Conservation (phyloP, 2,113 vertebrate species). For the Erythrolamprus reginae region DNA sequence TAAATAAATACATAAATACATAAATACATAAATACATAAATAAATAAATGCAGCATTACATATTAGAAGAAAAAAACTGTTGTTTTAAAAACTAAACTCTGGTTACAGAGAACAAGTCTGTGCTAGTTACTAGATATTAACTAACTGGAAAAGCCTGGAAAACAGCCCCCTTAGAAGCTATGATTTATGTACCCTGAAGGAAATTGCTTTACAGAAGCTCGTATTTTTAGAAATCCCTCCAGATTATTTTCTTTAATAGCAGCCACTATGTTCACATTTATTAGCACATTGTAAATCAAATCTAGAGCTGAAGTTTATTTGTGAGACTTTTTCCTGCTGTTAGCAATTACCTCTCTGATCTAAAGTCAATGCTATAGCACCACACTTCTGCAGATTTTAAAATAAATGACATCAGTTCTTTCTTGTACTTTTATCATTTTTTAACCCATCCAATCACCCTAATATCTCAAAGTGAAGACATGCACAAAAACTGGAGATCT, state of each 20-base stretch:
- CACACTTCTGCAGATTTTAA: conserved; percentile 17
- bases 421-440: background rate
- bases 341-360: conserved; percentile 37
- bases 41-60: conserved; percentile 1
- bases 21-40: too few relatives aligned
- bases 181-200: background rate
- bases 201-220: conserved; percentile 15
- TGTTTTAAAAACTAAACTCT: background rate
- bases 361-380: conserved; percentile 44
- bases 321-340: conserved; percentile 27
- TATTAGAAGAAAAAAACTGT: background rate
- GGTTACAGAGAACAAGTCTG: conserved; percentile 1
- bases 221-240: conserved; percentile 32
- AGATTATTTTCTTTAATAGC: conserved; percentile 31
- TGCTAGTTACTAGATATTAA: conserved; percentile 5
- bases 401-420: conserved; percentile 34
- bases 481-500: conserved; percentile 2
- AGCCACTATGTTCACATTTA: conserved; percentile 21
- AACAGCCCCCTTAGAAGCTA: background rate
- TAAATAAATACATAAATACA: too few relatives aligned
- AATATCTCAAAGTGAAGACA: background rate
- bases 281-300: conserved; percentile 44
- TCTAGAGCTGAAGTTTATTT: conserved; percentile 3
- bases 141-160: conserved; percentile 16
- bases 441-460: background rate